phyloP scores from a whole-genome alignment of 1,140 invertebrate genomes.

The Drosophila takahashii region DNA sequence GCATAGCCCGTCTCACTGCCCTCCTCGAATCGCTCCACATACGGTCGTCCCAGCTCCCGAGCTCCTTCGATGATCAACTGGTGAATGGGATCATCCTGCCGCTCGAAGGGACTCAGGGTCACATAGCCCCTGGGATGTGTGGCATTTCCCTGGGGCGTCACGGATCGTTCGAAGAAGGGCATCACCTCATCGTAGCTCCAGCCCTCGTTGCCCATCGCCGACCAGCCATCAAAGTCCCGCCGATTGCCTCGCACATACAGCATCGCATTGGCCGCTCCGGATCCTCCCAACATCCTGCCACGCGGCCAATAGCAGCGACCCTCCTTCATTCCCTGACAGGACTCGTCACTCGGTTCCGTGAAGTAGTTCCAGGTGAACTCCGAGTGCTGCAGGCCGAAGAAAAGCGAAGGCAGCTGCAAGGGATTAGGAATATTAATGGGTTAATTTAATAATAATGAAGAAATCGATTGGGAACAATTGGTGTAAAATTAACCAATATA shows the following conservation, averaged over 20 bases:
- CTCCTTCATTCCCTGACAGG: conserved; percentile 86
- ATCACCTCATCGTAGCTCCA: conserved; percentile 76
- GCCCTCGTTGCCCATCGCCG: conserved; percentile 84
- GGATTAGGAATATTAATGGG: neutral
- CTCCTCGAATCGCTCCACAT: conserved; percentile 60
- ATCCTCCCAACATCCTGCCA: conserved; percentile 91
- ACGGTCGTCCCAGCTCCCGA: conserved; percentile 45
- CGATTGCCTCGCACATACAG: conserved; percentile 71
- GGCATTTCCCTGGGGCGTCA: conserved; percentile 77
- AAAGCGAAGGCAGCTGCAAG: conserved; percentile 86
- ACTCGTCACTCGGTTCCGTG: conserved; percentile 86
- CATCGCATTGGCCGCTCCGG: conserved; percentile 93
- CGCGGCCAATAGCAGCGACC: conserved; percentile 88
- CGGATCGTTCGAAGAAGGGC: conserved; percentile 83
- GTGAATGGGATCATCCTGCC: conserved; percentile 72
- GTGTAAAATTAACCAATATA: too few species aligned
- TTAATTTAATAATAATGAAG: neutral
- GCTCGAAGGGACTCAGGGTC: conserved; percentile 51
- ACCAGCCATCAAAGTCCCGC: conserved; percentile 87
- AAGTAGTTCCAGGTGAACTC: conserved; percentile 89
- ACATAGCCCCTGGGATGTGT: conserved; percentile 61
- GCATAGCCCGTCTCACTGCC: conserved; percentile 86
- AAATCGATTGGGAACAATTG: too few species aligned
- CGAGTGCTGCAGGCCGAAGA: conserved; percentile 85
- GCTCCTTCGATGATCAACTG: conserved; percentile 39